phyloP scores from a whole-genome alignment of 2,113 vertebrate genomes.

The Guaruba guarouba region DNA sequence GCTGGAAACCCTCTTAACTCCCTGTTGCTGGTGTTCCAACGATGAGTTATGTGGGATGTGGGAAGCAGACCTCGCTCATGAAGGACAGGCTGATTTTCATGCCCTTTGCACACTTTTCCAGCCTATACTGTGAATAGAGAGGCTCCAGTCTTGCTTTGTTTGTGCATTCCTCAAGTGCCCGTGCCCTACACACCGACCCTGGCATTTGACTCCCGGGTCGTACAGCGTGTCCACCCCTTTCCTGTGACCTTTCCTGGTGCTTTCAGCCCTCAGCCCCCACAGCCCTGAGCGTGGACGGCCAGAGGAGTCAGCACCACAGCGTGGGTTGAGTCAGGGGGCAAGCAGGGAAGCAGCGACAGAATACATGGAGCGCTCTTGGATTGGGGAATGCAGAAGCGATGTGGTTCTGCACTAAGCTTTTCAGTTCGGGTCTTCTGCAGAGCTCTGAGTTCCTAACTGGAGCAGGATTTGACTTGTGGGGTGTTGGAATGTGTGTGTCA shows the following conservation, averaged over 20 bases:
- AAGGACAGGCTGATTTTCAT: not conserved
- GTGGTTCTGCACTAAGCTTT: not conserved
- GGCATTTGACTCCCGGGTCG: not conserved
- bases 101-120: not conserved
- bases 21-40: not conserved
- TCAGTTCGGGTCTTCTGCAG: not conserved
- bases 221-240: not conserved
- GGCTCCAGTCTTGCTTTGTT: constrained; percentile 26
- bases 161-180: constrained; percentile 18
- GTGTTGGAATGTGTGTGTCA: not conserved
- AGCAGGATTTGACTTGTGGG: not conserved
- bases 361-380: not conserved
- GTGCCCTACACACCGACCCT: not conserved
- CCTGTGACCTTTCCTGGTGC: not conserved
- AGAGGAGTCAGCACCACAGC: not conserved
- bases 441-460: not conserved
- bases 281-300: accelerated
- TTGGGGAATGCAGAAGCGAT: not conserved
- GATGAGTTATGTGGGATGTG: not conserved
- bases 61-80: not conserved
- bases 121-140: not conserved
- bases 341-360: not conserved
- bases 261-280: not conserved
- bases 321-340: not conserved
- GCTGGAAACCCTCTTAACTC: not conserved